Conservation (phyloP, 2,113 vertebrate genomes). For the Varanus salvator region DNA sequence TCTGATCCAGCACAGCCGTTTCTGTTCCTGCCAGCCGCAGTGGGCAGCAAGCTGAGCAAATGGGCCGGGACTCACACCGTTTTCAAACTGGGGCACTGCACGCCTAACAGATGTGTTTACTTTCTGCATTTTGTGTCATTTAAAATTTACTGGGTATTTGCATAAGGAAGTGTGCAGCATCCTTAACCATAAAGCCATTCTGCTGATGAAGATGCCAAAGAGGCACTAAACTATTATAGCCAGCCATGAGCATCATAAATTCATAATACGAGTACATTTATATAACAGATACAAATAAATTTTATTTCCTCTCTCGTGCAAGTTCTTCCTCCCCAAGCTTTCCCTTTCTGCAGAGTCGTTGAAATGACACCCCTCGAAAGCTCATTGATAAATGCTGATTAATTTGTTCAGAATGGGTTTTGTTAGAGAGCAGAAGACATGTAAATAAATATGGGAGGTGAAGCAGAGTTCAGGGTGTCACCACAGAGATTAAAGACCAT, state of each 20-base stretch:
- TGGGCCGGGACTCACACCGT: not conserved
- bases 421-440: conserved; percentile 67
- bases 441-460: conserved; percentile 76
- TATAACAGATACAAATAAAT: conserved; percentile 66
- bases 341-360: conserved; percentile 65
- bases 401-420: conserved; percentile 71
- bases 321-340: conserved; percentile 44
- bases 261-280: conserved; percentile 69
- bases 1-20: too few species aligned
- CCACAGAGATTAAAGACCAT: conserved; percentile 71
- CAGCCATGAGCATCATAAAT: conserved; percentile 52
- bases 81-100: not conserved
- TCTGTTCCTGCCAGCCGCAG: too few species aligned
- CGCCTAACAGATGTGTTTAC: not conserved
- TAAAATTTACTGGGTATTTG: not conserved
- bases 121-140: not conserved
- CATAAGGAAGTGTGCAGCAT: not conserved
- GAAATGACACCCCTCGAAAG: conserved; percentile 66
- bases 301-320: conserved; percentile 65
- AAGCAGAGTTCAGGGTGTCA: conserved; percentile 75
- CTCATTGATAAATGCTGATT: conserved; percentile 76
- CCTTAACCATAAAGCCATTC: not conserved
- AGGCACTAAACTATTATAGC: conserved; percentile 55
- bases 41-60: not conserved
- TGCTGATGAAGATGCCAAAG: conserved; percentile 38